These are phyloP conservation scores for Phrynosoma blainvillii DNA, from an alignment of 2,113 vertebrate genomes.

Conservation along the genomic window DNA sequence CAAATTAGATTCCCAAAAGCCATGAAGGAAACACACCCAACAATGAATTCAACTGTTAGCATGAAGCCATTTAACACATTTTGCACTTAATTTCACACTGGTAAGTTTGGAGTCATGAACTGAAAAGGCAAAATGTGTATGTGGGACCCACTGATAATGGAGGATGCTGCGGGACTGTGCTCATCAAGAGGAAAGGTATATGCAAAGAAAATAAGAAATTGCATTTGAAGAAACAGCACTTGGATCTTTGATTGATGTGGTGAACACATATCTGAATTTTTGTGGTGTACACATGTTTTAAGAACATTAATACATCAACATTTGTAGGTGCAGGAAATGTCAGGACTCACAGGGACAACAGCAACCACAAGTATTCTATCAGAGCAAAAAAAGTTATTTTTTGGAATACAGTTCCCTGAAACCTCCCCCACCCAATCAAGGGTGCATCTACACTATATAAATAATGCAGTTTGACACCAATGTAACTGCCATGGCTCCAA, in stretches of 20 bases:
- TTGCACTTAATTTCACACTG: conserved; percentile 24
- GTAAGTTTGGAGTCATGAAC: conserved; percentile 4
- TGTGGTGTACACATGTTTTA: neutral
- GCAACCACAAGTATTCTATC: neutral
- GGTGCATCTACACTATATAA: too few species aligned
- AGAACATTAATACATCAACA: neutral
- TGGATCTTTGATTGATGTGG: too few species aligned
- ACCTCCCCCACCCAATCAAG: too few species aligned
- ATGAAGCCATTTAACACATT: neutral
- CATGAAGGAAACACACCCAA: neutral
- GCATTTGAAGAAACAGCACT: neutral
- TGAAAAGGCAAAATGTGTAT: neutral
- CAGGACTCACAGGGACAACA: too few species aligned
- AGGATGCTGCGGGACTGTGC: neutral
- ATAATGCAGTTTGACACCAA: too few species aligned
- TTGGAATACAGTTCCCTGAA: too few species aligned
- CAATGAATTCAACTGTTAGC: neutral
- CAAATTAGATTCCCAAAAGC: conserved; percentile 9
- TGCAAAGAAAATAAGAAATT: neutral
- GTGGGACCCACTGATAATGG: neutral
- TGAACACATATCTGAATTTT: neutral
- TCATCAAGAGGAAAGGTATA: neutral
- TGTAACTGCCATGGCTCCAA: too few species aligned
- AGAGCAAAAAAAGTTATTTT: too few species aligned
- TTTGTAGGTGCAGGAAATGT: too few species aligned